phyloP scores from a whole-genome alignment of 2,797 vertebrate species.

The Lacerta agilis region DNA sequence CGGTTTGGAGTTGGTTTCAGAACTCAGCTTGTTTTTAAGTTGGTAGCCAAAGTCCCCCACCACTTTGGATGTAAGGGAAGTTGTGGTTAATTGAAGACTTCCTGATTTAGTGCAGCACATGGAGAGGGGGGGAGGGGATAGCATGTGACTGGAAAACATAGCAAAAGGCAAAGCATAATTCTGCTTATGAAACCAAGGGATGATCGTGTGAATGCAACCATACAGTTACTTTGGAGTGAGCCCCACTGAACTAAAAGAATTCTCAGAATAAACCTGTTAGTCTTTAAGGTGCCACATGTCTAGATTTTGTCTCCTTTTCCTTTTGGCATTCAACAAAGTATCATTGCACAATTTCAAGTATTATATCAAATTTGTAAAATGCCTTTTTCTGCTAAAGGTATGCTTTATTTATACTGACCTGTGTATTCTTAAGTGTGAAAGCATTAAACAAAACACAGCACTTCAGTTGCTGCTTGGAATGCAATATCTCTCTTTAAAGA shows the following conservation, averaged over 20 bases:
- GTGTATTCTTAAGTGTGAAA: neutral
- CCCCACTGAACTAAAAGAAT: neutral
- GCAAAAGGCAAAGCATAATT: neutral
- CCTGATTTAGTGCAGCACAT: neutral
- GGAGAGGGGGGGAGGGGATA: neutral
- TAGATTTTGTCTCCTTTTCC: too few relatives aligned
- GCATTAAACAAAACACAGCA: neutral
- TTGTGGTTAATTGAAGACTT: neutral
- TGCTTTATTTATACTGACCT: neutral
- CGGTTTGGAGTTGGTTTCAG: neutral
- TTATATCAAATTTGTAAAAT: conserved; percentile 7
- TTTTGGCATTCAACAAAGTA: neutral
- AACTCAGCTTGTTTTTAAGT: neutral
- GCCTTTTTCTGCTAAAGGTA: conserved; percentile 40
- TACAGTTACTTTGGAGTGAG: neutral
- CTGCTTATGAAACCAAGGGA: neutral
- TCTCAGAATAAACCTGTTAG: neutral
- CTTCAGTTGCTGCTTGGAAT: conserved; percentile 40
- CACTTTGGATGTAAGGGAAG: neutral
- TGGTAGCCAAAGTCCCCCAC: neutral
- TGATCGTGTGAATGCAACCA: neutral
- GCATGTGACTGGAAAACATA: neutral
- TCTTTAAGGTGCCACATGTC: neutral
- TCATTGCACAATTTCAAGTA: neutral
- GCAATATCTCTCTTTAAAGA: conserved; percentile 10